Conservation (phyloP, 2,888 invertebrate species). For the Eudasyphora cyanicolor region DNA sequence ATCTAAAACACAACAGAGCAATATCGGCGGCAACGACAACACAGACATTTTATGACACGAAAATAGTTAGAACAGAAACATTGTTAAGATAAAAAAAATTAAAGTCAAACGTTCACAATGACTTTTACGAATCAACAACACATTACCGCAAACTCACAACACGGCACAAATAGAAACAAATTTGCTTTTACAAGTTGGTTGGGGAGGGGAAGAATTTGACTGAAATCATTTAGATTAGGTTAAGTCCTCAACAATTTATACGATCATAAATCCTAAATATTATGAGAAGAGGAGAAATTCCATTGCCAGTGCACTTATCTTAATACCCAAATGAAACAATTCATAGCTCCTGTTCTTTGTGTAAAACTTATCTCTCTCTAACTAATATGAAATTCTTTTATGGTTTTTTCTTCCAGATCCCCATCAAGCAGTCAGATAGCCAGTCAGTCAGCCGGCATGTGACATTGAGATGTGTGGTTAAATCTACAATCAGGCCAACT, state of each 20-base stretch:
- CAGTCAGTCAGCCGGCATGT: slow-evolving; percentile 21
- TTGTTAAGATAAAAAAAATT: neutral
- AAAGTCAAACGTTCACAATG: neutral
- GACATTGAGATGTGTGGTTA: slow-evolving; percentile 22
- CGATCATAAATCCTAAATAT: neutral
- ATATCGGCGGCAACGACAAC: neutral
- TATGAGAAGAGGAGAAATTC: neutral
- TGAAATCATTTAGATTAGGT: slow-evolving; percentile 1
- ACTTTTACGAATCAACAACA: slow-evolving; percentile 6
- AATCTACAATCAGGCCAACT: slow-evolving; percentile 73
- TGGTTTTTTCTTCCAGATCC: slow-evolving; percentile 49
- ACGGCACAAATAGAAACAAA: slow-evolving; percentile 16
- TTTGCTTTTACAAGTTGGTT: neutral
- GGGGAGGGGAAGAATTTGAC: slow-evolving; percentile 32
- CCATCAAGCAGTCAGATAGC: no score
- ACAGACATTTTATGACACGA: slow-evolving; percentile 24
- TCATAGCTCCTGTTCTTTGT: neutral
- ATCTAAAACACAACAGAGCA: slow-evolving; percentile 2
- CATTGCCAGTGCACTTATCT: neutral
- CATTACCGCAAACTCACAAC: neutral
- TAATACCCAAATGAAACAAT: no score
- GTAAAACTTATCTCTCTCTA: neutral
- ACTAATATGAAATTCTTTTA: neutral
- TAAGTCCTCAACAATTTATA: neutral
- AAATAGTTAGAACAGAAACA: neutral